Evolutionary conservation across 2,797 vertebrate species (phyloP), one percentile per base, ranked within the genome.

Genomic region (Gadopsis marmoratus): DNA sequence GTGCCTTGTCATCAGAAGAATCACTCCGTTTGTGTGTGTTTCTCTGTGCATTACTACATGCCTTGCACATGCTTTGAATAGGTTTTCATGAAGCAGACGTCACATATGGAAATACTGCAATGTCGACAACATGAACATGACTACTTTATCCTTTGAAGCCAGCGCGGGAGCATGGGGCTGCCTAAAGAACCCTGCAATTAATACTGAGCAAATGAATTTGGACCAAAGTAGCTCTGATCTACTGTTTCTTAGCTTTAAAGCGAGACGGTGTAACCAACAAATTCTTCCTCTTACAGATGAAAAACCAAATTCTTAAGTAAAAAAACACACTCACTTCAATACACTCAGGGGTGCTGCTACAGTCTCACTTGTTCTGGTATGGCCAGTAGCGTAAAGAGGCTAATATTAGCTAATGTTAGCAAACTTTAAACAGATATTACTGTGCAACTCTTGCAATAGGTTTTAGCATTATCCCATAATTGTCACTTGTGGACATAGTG

Each of bases 1-100:
- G 63, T 66, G 79, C 86, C 71, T 76, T 82, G 83, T 94, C 89
- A 90, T 88, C 87, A 90, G 78, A 81, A 90, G 89, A 81, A 54
- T 81, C 76, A 62, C 35, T 53, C 66, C 54, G 56, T 78, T 56
- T 79, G 39, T 72, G 63, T 84, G 74, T 43, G 67, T 74, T 68
- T 76, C 66, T 66, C 50, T 74, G 58, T 61, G 33, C 61, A 58
- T 64, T 66, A 31, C 21, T 73, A 35, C 43, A 70, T 79, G 41
- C 47, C 41, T n/a, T 67, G 12, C 37, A 12, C 37, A 21, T 26
- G 43, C 69, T 85, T 86, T 81, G 61, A 88, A 76, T 73, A 85
- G 76, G 39, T 78, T 90, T 87, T 74, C 66, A 51, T 59, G 56
- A 78, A 72, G 67, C 17, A 54, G 37, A 56, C 21, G 0, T 70